Evolutionary conservation across 1,140 invertebrate species (phyloP), one percentile per base, ranked within the genome.

Genomic region (Phortica variegata): DNA sequence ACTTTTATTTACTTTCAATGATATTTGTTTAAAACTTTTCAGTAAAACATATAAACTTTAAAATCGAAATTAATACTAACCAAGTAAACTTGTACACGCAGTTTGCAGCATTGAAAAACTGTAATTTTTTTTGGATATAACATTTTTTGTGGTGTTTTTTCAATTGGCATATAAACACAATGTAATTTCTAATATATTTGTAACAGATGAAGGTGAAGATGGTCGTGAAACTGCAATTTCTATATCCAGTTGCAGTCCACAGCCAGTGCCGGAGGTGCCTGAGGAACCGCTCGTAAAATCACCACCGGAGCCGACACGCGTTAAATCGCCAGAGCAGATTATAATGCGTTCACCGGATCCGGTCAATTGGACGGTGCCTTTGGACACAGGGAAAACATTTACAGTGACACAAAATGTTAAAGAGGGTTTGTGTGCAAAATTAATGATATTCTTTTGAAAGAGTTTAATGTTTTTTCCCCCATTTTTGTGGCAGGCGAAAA

Each of bases 321-420:
- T 95, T 43, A 94, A 94, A 79, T 93, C 91, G 2, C 92, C 92
- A 5, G 92, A 95, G 77, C 90, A 93, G 73, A 88, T 91, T 78
- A 85, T 92, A 61, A 89, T 94, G 84, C 84, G 90, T 40, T 92
- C 90, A 8, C 91, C 91, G 5, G 90, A 93, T 77, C 90, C 90
- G 42, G 91, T 94, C 61, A 93, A 93, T 76, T 95, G 92, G 92
- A 94, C 90, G 16, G 91, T 95, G 46, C 91, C 91, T 38, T 81
- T 95, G 55, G 91, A 95, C 76, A 94, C 90, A 49, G 90, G 90
- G 50, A 93, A 92, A 80, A 92, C 90, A 6, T 93, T 94, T 77
- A 93, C 90, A 34, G 90, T 93, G 54, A 93, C 90, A 26, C 90
- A 93, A 79, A 93, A 92, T 78, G 88, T 93, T 56, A 85, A 87